Conservation (phyloP, 2,797 vertebrate genomes). For the Menidia menidia region DNA sequence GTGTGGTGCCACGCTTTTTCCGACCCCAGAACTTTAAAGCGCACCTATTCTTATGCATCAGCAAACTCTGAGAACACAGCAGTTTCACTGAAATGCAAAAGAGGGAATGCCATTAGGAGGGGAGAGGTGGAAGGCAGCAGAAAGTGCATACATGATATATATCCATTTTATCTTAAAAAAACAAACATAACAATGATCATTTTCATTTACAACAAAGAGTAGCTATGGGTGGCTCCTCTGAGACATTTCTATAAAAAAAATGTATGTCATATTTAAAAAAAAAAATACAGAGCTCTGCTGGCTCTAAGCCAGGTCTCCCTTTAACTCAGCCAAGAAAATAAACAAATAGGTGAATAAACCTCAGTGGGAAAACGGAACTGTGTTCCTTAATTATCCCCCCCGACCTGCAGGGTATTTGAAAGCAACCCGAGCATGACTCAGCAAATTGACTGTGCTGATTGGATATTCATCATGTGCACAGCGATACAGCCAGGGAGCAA, state of each 20-base stretch:
- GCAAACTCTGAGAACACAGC: conserved; percentile 54
- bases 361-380: conserved; percentile 52
- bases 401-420: conserved; percentile 76
- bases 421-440: conserved; percentile 81
- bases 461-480: conserved; percentile 77
- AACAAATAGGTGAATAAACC: conserved; percentile 73
- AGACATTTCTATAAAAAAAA: conserved; percentile 29
- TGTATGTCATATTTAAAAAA: conserved; percentile 42
- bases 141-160: conserved; percentile 27
- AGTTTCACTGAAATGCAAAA: conserved; percentile 54
- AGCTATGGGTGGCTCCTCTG: conserved; percentile 34
- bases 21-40: conserved; percentile 62
- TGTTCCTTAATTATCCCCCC: conserved; percentile 77
- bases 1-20: conserved; percentile 37
- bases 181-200: conserved; percentile 30
- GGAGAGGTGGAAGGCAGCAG: conserved; percentile 1
- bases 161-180: conserved; percentile 15
- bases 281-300: conserved; percentile 26
- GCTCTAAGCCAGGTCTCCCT: conserved; percentile 40
- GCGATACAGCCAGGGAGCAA: conserved; percentile 54
- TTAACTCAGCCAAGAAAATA: conserved; percentile 63
- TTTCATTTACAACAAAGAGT: conserved; percentile 45
- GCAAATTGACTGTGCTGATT: conserved; percentile 82
- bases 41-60: conserved; percentile 71
- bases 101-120: conserved; percentile 59